Conservation (phyloP, 1,140 invertebrate species). For the Zaprionus ornatus region DNA sequence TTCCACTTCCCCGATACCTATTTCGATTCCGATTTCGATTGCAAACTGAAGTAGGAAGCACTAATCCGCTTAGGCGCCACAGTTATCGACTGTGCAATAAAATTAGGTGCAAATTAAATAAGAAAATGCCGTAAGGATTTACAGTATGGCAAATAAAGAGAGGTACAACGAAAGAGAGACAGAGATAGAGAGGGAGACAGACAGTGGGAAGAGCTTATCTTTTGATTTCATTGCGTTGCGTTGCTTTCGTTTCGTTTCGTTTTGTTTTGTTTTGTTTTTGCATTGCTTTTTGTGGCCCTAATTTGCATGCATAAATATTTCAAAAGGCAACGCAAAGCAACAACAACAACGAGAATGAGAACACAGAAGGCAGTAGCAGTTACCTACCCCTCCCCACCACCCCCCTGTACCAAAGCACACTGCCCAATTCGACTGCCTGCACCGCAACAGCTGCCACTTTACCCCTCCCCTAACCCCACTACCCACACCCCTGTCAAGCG, state of each 20-base stretch:
- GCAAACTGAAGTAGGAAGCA: background rate
- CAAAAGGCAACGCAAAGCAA: slow-evolving; percentile 39
- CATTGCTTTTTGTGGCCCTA: slow-evolving; percentile 35
- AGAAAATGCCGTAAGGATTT: slow-evolving; percentile 1
- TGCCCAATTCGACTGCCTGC: slow-evolving; percentile 11
- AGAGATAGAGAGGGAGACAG: background rate
- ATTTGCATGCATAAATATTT: slow-evolving; percentile 77
- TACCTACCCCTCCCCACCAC: background rate
- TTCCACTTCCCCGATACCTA: background rate
- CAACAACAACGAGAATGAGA: slow-evolving; percentile 2
- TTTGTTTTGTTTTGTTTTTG: slow-evolving; percentile 23
- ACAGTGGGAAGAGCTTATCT: slow-evolving; percentile 3
- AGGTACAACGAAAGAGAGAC: background rate
- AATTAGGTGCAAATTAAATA: slow-evolving; percentile 33
- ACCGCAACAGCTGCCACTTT: slow-evolving; percentile 8
- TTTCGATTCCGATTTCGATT: background rate
- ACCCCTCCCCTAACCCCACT: background rate
- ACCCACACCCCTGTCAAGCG: background rate
- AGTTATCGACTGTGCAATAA: slow-evolving; percentile 5
- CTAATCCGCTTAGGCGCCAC: slow-evolving; percentile 10
- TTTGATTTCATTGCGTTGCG: slow-evolving; percentile 12
- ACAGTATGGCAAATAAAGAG: background rate
- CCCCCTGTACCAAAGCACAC: background rate
- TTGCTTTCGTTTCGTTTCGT: slow-evolving; percentile 19
- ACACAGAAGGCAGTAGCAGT: background rate